Evolutionary conservation across 35 echinoderm and acorn worm species (phyloP).

Genomic region (Ophiothrix spiculata): DNA sequence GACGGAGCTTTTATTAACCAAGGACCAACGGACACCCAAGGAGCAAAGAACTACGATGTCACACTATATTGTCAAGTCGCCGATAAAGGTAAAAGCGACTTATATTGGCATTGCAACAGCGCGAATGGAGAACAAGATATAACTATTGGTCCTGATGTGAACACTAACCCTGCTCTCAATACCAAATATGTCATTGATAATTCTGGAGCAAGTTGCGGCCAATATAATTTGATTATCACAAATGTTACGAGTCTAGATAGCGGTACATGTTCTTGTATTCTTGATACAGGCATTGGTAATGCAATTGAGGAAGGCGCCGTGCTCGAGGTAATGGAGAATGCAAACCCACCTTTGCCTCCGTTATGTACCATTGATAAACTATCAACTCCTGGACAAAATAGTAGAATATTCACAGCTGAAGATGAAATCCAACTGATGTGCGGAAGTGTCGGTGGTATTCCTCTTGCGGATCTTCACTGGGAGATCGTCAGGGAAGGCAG

Average conservation of each 20-base stretch:
- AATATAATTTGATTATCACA: not conserved
- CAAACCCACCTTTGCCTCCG: not conserved
- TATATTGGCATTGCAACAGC: not conserved
- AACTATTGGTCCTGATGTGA: not conserved
- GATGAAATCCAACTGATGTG: not conserved
- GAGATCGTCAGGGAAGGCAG: not conserved
- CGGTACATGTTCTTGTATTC: not conserved
- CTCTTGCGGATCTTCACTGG: not conserved
- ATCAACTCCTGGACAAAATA: not conserved
- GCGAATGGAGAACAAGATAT: not conserved
- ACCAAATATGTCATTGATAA: not conserved
- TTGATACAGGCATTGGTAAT: not conserved
- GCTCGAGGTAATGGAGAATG: not conserved
- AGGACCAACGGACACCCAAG: not conserved
- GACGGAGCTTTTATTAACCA: too few species aligned
- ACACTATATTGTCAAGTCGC: not conserved
- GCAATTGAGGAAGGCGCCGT: not conserved
- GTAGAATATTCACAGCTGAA: not conserved
- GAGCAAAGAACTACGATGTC: not conserved
- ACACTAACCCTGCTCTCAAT: not conserved
- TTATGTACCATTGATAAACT: not conserved
- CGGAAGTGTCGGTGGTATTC: not conserved
- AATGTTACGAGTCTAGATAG: not conserved
- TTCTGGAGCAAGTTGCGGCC: not conserved
- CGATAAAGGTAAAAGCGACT: not conserved